Evolutionary conservation across 2,113 vertebrate genomes (phyloP).

Genomic region (Sander lucioperca): DNA sequence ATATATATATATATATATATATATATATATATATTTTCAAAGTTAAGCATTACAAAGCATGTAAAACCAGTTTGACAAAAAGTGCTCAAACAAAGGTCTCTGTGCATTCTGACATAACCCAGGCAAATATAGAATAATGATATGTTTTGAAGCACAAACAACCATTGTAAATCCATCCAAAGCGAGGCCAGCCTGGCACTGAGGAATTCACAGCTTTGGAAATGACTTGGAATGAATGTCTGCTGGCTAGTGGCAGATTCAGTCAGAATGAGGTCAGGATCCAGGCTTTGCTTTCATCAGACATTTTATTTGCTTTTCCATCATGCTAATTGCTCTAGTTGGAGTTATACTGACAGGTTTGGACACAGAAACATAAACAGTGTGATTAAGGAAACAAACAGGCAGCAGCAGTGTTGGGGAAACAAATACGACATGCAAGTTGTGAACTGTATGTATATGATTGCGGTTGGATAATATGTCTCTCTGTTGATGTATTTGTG

Average conservation of each 20-base stretch:
- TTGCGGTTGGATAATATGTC: slow-evolving; percentile 9
- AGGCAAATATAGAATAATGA: slow-evolving; percentile 80
- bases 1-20: too few species aligned
- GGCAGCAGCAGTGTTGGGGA: slow-evolving; percentile 45
- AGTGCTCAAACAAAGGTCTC: slow-evolving; percentile 59
- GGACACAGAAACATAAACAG: slow-evolving; percentile 71
- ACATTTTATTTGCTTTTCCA: slow-evolving; percentile 73
- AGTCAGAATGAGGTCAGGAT: slow-evolving; percentile 63
- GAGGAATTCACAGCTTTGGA: slow-evolving; percentile 75
- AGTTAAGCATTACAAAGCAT: slow-evolving; percentile 40
- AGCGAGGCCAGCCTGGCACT: slow-evolving; percentile 60
- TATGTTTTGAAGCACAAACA: slow-evolving; percentile 74
- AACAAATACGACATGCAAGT: slow-evolving; percentile 54
- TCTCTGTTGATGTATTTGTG: slow-evolving; percentile 29
- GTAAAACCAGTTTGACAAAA: neutral
- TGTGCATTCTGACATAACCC: slow-evolving; percentile 53
- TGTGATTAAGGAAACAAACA: slow-evolving; percentile 74
- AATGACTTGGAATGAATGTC: slow-evolving; percentile 20
- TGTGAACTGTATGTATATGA: slow-evolving; percentile 38
- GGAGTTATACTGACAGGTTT: slow-evolving; percentile 64
- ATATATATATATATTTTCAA: neutral
- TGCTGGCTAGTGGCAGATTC: slow-evolving; percentile 35
- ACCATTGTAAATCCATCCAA: slow-evolving; percentile 69
- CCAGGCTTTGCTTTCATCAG: slow-evolving; percentile 64
- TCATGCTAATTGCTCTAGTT: slow-evolving; percentile 66